Evolutionary conservation across 2,797 vertebrate species (phyloP).

Genomic region (Parambassis ranga): DNA sequence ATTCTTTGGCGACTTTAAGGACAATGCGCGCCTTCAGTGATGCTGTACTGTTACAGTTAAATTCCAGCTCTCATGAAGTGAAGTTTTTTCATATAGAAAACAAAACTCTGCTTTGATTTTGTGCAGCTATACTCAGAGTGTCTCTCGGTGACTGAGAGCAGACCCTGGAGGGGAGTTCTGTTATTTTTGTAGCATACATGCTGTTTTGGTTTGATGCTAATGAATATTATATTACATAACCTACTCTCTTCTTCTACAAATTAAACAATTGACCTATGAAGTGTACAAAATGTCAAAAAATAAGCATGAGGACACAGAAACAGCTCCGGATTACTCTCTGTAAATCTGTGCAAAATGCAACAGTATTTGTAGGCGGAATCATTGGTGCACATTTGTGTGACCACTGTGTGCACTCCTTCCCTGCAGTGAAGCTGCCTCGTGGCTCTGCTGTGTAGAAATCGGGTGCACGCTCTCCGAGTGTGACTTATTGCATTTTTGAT

Average conservation of each 20-base stretch:
- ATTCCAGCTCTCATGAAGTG: neutral
- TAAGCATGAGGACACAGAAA: neutral
- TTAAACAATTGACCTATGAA: neutral
- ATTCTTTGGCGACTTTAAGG: constrained; percentile 39
- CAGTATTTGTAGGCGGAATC: too few species aligned
- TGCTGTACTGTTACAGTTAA: neutral
- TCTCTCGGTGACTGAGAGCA: neutral
- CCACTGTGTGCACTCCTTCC: neutral
- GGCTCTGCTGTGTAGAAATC: neutral
- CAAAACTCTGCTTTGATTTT: neutral
- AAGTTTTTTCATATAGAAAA: neutral
- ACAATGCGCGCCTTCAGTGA: constrained; percentile 28
- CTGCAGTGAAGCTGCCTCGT: neutral
- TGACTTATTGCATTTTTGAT: constrained; percentile 22
- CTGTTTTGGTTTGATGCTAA: neutral
- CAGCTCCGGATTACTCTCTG: neutral
- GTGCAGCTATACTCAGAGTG: neutral
- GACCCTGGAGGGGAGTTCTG: neutral
- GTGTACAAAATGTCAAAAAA: neutral
- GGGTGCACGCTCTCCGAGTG: neutral
- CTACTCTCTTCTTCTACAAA: neutral
- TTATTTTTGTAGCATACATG: neutral
- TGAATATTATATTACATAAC: neutral
- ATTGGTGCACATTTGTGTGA: too few species aligned
- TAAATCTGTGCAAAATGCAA: too few species aligned